These are phyloP conservation scores for Drosophila mauritiana DNA, from an alignment of 1,140 invertebrate species.

Conservation along the genomic window DNA sequence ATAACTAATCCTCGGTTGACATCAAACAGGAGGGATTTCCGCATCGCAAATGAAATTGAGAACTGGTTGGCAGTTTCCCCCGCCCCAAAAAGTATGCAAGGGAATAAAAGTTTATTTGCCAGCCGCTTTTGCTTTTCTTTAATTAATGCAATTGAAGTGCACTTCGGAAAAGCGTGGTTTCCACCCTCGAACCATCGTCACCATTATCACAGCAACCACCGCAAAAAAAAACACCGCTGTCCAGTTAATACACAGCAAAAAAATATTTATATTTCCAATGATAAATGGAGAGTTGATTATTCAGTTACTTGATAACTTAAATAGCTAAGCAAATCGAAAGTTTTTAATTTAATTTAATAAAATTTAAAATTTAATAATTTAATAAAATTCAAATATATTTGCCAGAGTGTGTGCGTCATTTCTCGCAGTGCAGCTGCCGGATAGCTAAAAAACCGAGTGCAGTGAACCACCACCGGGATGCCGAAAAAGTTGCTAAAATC, in stretches of 20 bases:
- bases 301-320: too few species aligned
- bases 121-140: conserved; percentile 50
- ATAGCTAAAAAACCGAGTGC: conserved; percentile 20
- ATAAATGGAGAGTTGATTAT: too few species aligned
- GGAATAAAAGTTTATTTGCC: conserved; percentile 38
- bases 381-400: background rate
- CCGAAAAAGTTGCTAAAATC: conserved; percentile 26
- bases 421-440: conserved; percentile 3
- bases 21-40: conserved; percentile 30
- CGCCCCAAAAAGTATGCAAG: conserved; percentile 13
- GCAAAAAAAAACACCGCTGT: conserved; percentile 4
- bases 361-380: too few species aligned
- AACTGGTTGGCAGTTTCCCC: background rate
- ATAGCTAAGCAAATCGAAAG: background rate
- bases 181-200: conserved; percentile 30
- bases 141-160: conserved; percentile 81
- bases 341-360: too few species aligned
- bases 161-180: conserved; percentile 65
- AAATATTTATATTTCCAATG: background rate
- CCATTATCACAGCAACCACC: conserved; percentile 18
- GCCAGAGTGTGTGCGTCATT: background rate
- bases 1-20: conserved; percentile 29
- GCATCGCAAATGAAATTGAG: conserved; percentile 39
- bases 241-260: conserved; percentile 5
- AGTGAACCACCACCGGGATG: conserved; percentile 23